Base-by-base conservation (phyloP, 1,140 invertebrate species). In the Halesus radiatus region DNA sequence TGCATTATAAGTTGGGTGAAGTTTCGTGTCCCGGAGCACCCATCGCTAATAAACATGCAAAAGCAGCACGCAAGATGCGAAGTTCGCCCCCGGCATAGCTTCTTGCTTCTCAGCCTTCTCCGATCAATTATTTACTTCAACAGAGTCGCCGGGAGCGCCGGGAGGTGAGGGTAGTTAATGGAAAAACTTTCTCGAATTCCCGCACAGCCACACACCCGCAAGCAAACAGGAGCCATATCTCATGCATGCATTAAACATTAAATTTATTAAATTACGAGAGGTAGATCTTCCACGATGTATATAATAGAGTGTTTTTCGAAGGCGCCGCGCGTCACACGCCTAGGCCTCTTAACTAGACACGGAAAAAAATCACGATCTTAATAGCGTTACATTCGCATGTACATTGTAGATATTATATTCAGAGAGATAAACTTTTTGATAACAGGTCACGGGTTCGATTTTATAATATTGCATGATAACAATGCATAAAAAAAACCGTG, bases 61-160 rank as follows among this genome's bases (percentile, higher is more conserved):
- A 70, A 20, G 66, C 37, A 52, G 66, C 66, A 70, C 66, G 66
- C 66, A 70, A 70, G 66, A 70, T 70, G 66, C 22, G 66, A 50
- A 70, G 6, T n/a, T 70, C 45, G 37, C 32, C 66, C 26, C 22
- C n/a, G 7, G 66, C 20, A n/a, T 20, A 37, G 66, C 37, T 70
- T 45, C 66, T 52, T 70, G 66, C 45, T 20, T 70, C 45, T 70
- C 66, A 45, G 8, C 66, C 37, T 45, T 37, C 45, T 3, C 66
- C 52, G 66, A 70, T 70, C 66, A 70, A 70, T 70, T 70, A 70
- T 70, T 70, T 50, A 70, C 66, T 45, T 50, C 62, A 66, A 22
- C 26, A 6, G n/a, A 8, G 22, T 29, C 22, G 15, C 32, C 66
- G n/a, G n/a, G 15, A 7, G 32, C 29, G 62, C 16, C 22, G 23